A percentile compares a stretch with the other conserved stretches of the same genome.
Conservation (phyloP, 2,113 vertebrate genomes). For the Elgaria multicarinata region DNA sequence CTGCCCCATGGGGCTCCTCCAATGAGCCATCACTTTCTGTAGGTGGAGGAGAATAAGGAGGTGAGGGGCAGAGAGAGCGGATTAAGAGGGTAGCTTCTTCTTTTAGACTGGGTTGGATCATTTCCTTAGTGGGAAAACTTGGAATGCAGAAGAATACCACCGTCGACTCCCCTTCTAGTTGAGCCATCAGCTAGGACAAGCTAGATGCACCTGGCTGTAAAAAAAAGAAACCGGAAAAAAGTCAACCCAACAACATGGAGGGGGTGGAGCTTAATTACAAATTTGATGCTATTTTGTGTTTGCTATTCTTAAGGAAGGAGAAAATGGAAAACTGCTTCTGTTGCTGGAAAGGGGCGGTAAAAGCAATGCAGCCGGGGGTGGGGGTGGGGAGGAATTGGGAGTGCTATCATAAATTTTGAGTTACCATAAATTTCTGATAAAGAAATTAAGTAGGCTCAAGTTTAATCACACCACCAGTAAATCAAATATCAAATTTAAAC, state of each 20-base stretch:
- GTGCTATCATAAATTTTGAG: constrained; percentile 32
- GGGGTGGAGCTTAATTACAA: constrained; percentile 47
- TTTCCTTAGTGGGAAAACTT: constrained; percentile 6
- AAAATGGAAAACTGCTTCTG: constrained; percentile 47
- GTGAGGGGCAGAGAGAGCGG: fast-evolving
- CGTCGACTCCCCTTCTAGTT: constrained; percentile 50
- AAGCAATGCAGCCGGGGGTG: background rate
- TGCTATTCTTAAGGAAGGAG: constrained; percentile 53
- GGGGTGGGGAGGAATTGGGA: background rate
- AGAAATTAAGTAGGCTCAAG: constrained; percentile 74
- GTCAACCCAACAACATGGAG: too few relatives aligned
- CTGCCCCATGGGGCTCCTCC: background rate
- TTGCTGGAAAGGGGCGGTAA: constrained; percentile 44
- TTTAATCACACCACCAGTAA: constrained; percentile 76
- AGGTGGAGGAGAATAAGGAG: background rate
- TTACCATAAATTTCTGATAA: constrained; percentile 69
- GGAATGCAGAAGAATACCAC: constrained; percentile 9
- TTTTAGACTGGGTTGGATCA: constrained; percentile 22
- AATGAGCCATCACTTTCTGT: background rate
- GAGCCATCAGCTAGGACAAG: constrained; percentile 37
- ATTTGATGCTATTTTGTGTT: constrained; percentile 62
- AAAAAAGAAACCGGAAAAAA: too few relatives aligned
- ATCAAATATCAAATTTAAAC: constrained; percentile 85
- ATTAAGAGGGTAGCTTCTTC: background rate
- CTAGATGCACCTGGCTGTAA: constrained; percentile 40